These are phyloP conservation scores for Paradoxurus hermaphroditus DNA, from an alignment of 2,113 vertebrate genomes.

Conservation along the genomic window DNA sequence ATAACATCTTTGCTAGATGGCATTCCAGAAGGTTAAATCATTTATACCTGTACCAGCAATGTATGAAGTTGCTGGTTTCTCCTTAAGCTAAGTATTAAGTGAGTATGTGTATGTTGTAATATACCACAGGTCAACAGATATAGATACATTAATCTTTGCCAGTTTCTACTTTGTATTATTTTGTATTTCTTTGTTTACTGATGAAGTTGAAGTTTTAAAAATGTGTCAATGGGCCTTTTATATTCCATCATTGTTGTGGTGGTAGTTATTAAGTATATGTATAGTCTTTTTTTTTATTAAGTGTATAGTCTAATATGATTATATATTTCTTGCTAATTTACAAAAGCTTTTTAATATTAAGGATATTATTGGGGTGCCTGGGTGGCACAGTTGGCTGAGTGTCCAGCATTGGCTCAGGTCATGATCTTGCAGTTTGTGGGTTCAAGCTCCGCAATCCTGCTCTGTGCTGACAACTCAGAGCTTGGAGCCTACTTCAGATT, in stretches of 20 bases:
- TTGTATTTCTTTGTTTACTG: slow-evolving; percentile 37
- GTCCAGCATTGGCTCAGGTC: too few species aligned
- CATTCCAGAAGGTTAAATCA: neutral
- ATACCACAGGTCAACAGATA: neutral
- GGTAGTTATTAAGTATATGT: neutral
- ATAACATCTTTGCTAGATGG: neutral
- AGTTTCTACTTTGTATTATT: slow-evolving; percentile 22
- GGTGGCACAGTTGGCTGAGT: too few species aligned
- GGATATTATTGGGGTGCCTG: too few species aligned
- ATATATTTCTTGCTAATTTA: neutral
- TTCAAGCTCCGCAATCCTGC: too few species aligned
- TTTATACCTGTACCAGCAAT: neutral
- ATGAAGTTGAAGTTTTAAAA: slow-evolving; percentile 37
- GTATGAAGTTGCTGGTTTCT: neutral
- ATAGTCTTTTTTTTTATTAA: neutral
- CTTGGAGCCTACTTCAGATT: too few species aligned
- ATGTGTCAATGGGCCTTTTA: neutral
- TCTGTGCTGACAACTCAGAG: too few species aligned
- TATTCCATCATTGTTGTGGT: neutral
- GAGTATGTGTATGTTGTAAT: neutral
- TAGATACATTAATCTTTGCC: neutral
- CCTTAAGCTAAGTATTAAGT: neutral
- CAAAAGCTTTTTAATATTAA: slow-evolving; percentile 1
- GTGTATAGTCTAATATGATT: neutral
- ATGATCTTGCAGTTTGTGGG: too few species aligned